Evolutionary conservation across 2,888 invertebrate species (phyloP).

Genomic region (Tinea pellionella): DNA sequence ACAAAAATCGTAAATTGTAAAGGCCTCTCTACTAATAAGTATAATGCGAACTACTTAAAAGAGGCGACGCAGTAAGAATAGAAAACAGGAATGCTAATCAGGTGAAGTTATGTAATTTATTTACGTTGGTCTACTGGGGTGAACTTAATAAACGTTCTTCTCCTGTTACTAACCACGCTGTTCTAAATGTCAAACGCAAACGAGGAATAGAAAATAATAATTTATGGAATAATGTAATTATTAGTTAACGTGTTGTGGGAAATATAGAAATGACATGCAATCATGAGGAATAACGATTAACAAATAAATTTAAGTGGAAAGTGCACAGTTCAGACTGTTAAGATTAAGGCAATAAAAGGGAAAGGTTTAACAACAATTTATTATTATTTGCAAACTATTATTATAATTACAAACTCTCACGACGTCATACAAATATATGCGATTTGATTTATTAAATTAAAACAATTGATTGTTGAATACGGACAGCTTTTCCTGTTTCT

Average conservation of each 20-base stretch:
- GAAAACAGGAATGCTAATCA: conserved; percentile 12
- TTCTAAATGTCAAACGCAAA: conserved; percentile 11
- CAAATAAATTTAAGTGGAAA: neutral
- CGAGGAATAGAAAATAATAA: conserved; percentile 5
- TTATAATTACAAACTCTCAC: no score
- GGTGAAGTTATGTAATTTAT: conserved; percentile 8
- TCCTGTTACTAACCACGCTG: neutral
- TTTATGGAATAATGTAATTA: conserved; percentile 10
- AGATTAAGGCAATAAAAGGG: neutral
- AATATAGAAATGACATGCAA: conserved; percentile 5
- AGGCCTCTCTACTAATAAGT: neutral
- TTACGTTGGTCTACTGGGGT: conserved; percentile 7
- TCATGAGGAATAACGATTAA: neutral
- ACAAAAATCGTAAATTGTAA: conserved; percentile 16
- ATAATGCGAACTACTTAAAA: conserved; percentile 6
- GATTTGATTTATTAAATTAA: no score
- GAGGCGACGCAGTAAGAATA: conserved; percentile 10
- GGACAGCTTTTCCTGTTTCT: no score
- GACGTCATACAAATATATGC: no score
- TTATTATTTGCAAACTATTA: neutral
- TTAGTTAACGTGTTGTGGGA: neutral
- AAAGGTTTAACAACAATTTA: neutral
- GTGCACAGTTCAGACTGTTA: neutral
- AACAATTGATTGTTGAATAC: no score
- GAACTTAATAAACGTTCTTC: conserved; percentile 9